These are phyloP conservation scores for Menidia menidia DNA, from an alignment of 2,797 vertebrate genomes.

Conservation along the genomic window DNA sequence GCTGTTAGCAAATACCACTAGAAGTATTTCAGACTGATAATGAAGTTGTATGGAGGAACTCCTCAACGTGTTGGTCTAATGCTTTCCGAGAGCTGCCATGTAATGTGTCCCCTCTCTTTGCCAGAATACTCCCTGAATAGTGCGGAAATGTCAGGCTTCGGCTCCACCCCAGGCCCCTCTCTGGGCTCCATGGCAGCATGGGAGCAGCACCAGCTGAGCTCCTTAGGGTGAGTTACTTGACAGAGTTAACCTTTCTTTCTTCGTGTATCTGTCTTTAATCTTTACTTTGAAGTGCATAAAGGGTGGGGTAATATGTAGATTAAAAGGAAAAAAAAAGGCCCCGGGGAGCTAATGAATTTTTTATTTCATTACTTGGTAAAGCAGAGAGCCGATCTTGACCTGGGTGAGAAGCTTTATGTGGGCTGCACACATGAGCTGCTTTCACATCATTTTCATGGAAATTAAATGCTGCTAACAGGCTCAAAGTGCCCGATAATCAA, in stretches of 20 bases:
- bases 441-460: neutral
- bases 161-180: conserved; percentile 85
- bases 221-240: conserved; percentile 86
- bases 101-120: conserved; percentile 12
- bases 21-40: neutral
- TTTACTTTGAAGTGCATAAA: neutral
- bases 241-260: conserved; percentile 1
- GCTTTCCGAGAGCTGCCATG: neutral
- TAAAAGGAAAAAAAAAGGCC: neutral
- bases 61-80: neutral
- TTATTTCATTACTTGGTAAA: neutral
- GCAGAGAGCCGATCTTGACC: neutral
- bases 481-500: neutral
- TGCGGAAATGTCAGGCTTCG: conserved; percentile 90
- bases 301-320: neutral
- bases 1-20: neutral
- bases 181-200: conserved; percentile 89
- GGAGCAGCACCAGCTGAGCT: conserved; percentile 91
- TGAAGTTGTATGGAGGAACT: neutral
- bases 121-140: conserved; percentile 92
- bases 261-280: neutral
- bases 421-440: neutral
- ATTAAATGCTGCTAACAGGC: neutral
- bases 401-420: too few species aligned
- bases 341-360: neutral